Conservation (phyloP, 2,888 invertebrate genomes). For the Nysson spinosus region DNA sequence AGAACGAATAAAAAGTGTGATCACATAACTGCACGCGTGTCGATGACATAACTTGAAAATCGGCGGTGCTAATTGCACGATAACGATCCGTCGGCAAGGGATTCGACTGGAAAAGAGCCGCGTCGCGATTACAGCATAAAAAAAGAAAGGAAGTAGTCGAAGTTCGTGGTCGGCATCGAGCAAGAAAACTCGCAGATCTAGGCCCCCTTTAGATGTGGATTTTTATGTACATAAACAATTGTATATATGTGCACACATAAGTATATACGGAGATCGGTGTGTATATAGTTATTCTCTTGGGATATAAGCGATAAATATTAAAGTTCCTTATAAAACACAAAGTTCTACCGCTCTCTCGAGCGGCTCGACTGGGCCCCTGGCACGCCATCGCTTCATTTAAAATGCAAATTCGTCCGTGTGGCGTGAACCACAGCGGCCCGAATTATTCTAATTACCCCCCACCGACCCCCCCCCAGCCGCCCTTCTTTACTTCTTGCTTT, state of each 20-base stretch:
- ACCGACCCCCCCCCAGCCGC: slow-evolving; percentile 26
- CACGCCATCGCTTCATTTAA: slow-evolving; percentile 78
- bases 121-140: slow-evolving; percentile 3
- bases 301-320: slow-evolving; percentile 72
- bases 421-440: slow-evolving; percentile 74
- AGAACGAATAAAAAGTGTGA: slow-evolving; percentile 26
- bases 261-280: too few species aligned
- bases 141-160: slow-evolving; percentile 12
- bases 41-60: slow-evolving; percentile 55
- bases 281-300: slow-evolving; percentile 52
- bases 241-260: neutral
- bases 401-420: slow-evolving; percentile 76
- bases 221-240: neutral
- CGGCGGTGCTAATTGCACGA: slow-evolving; percentile 54
- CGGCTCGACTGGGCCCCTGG: slow-evolving; percentile 56
- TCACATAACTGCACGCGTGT: slow-evolving; percentile 35
- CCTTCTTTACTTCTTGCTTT: slow-evolving; percentile 37
- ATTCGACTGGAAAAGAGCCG: slow-evolving; percentile 3
- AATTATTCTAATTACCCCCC: slow-evolving; percentile 76
- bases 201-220: neutral
- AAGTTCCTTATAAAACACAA: slow-evolving; percentile 74
- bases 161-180: slow-evolving; percentile 6
- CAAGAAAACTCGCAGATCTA: slow-evolving; percentile 14
- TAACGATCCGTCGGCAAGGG: slow-evolving; percentile 46
- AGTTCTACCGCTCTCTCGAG: slow-evolving; percentile 61